Base-by-base conservation (phyloP, 2,888 invertebrate species). In the Cosmia trapezina region DNA sequence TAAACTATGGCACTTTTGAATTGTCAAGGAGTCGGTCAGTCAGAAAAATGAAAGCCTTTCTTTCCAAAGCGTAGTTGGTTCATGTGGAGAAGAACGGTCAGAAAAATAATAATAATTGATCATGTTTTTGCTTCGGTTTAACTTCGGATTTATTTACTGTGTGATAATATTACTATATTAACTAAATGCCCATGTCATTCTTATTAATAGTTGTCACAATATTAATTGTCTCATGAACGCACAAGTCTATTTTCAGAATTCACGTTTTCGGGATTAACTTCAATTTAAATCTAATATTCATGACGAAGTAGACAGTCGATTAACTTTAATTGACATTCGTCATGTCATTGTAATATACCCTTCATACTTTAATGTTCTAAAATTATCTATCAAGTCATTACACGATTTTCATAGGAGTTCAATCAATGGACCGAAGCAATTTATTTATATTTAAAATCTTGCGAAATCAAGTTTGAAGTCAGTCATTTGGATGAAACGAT, bases 401-500 rank as follows among this genome's bases (percentile, higher is more conserved):
- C 28, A 9, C 72, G 51, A 80, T 62, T 64, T 57, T 17, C 5
- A 68, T 33, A 49, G 45, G 3, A 28, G 19, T 51, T 64, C 66
- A 73, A 62, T 70, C 74, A 82, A 61, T 79, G 54, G 45, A 62
- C n/a, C 5, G 64, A 59, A 70, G 78, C 70, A 73, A 80, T 84
- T 83, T 86, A 87, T 84, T 83, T 83, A 84, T 83, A 88, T 88
- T 88, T 83, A 81, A 86, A 88, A 88, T 86, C 83, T 84, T 85
- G 86, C 80, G 83, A 81, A 89, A 93, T 92, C 92, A 91, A 92
- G 92, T 93, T 91, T 89, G 90, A 91, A 90, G 87, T 83, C 89
- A 92, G 89, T 90, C 92, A 91, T 93, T 91, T 91, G 91, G 89
- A 90, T 89, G 89, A 89, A 90, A 90, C 91, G 93, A 92, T 93